A percentile compares a stretch with the other conserved stretches of the same genome.
Evolutionary conservation across 2,888 invertebrate species (phyloP).

Genomic region (Heliothis peltigera): DNA sequence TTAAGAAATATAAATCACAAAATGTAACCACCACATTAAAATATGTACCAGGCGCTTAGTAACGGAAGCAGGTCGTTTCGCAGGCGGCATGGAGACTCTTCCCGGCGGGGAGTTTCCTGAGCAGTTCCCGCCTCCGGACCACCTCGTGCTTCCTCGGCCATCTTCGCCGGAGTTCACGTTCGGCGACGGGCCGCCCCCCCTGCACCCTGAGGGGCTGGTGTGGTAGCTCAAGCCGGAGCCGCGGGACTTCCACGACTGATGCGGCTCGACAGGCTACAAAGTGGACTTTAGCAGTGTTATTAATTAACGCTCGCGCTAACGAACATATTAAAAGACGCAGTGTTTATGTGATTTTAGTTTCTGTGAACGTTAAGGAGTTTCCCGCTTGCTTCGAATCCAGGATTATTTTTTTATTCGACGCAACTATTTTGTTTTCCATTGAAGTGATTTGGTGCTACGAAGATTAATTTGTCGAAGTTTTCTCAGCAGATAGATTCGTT

Average conservation of each 20-base stretch:
- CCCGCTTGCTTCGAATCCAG: conserved; percentile 33
- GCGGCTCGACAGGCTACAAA: conserved; percentile 87
- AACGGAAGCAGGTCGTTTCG: conserved; percentile 94
- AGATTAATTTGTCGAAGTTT: conserved; percentile 30
- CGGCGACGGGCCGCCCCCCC: conserved; percentile 86
- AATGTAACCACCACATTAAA: conserved; percentile 10
- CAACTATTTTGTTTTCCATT: conserved; percentile 46
- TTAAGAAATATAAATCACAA: background rate
- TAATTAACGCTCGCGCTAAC: conserved; percentile 59
- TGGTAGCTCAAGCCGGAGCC: conserved; percentile 91
- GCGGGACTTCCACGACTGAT: conserved; percentile 90
- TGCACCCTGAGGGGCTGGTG: conserved; percentile 88
- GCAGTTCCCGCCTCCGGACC: conserved; percentile 91
- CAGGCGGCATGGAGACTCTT: conserved; percentile 91
- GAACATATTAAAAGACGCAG: conserved; percentile 59
- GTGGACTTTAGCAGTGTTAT: conserved; percentile 81
- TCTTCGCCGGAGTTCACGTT: conserved; percentile 94
- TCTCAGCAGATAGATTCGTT: conserved; percentile 7
- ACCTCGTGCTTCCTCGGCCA: conserved; percentile 92
- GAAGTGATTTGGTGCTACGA: conserved; percentile 57
- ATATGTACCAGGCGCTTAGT: conserved; percentile 69
- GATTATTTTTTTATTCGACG: conserved; percentile 8
- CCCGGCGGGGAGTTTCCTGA: conserved; percentile 87
- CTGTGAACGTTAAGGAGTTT: conserved; percentile 31
- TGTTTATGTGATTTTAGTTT: conserved; percentile 69